A percentile compares a stretch with the other conserved stretches of the same genome.
Conservation (phyloP, 2,113 vertebrate species). For the Petrocephalus zakoni region DNA sequence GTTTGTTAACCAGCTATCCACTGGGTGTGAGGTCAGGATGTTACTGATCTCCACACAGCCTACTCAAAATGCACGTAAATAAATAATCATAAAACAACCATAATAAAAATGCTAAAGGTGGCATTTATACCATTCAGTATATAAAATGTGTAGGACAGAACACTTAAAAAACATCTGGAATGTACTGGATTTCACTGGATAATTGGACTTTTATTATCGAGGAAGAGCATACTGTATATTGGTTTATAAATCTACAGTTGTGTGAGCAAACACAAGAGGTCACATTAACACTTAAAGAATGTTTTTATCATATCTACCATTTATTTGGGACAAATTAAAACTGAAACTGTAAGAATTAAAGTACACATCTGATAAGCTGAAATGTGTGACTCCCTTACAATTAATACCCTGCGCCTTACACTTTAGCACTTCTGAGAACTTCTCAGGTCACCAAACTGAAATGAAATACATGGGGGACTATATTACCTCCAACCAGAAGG, state of each 20-base stretch:
- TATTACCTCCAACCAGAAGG: not conserved
- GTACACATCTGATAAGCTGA: not conserved
- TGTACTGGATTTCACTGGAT: not conserved
- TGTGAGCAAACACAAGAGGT: constrained; percentile 10
- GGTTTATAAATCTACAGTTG: not conserved
- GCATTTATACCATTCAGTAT: not conserved
- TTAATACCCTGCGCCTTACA: not conserved
- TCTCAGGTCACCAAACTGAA: not conserved
- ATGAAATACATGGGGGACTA: too few relatives aligned
- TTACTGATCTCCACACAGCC: not conserved
- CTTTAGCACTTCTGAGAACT: not conserved
- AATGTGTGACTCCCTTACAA: not conserved
- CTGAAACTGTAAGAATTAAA: not conserved
- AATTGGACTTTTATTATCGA: not conserved
- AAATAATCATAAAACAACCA: not conserved
- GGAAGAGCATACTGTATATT: not conserved
- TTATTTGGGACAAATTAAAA: not conserved
- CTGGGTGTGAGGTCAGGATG: not conserved
- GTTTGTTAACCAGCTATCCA: not conserved
- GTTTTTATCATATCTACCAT: not conserved
- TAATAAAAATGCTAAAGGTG: not conserved
- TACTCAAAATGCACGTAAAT: not conserved
- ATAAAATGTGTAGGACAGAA: not conserved
- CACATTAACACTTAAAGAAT: not conserved
- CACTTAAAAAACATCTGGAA: not conserved